These are phyloP conservation scores for Papilio aristodemus DNA, from an alignment of 1,140 invertebrate species.

Conservation along the genomic window DNA sequence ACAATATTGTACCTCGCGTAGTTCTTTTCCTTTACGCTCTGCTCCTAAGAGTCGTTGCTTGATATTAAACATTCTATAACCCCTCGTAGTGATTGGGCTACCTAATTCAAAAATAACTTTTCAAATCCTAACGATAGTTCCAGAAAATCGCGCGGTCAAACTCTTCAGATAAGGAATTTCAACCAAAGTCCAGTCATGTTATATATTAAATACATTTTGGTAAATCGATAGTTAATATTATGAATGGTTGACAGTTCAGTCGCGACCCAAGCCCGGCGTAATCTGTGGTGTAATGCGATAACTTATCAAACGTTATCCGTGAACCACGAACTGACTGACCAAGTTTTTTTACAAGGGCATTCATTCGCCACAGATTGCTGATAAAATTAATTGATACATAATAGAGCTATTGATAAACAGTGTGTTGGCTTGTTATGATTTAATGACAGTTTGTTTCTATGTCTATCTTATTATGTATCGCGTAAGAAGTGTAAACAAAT, in stretches of 20 bases:
- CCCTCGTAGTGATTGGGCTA: too few species aligned
- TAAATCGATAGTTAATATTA: not conserved
- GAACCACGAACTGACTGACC: constrained; percentile 12
- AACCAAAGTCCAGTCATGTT: too few species aligned
- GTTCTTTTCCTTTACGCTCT: too few species aligned
- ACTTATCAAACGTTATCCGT: constrained; percentile 3
- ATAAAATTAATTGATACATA: not conserved
- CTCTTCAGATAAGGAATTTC: too few species aligned
- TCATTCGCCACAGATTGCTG: not conserved
- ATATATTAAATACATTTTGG: too few species aligned
- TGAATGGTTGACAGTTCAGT: constrained; percentile 3
- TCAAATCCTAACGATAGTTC: too few species aligned
- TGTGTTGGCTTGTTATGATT: not conserved
- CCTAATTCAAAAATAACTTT: too few species aligned
- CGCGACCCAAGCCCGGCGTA: not conserved
- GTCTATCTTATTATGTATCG: not conserved
- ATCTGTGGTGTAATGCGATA: constrained; percentile 7
- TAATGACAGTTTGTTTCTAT: not conserved
- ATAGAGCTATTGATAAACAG: constrained; percentile 2
- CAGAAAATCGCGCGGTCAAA: too few species aligned
- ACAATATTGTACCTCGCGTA: too few species aligned
- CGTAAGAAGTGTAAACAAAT: not conserved
- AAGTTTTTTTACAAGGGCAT: constrained; percentile 7
- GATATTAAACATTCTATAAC: too few species aligned
- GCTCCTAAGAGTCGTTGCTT: too few species aligned